Base-by-base conservation (phyloP, 2,797 vertebrate genomes). In the Sphaeramia orbicularis region DNA sequence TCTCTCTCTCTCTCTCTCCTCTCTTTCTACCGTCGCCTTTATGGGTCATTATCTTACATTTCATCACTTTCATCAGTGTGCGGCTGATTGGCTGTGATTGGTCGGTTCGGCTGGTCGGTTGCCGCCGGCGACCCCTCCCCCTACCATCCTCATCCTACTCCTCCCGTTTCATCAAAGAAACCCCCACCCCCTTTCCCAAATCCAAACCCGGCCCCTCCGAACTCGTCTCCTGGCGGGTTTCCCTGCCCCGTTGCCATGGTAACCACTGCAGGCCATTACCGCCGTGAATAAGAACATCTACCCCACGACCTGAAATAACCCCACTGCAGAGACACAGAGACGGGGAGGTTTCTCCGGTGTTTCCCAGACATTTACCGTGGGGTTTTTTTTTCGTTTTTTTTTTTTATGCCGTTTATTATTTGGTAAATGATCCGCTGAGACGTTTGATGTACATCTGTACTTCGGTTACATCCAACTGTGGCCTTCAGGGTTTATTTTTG, bases 281-380 rank as follows among this genome's bases (percentile, higher is more conserved):
- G 1, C 43, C 58, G 37, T 86, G 82, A 86, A 86, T 84, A 78
- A 82, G 74, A 84, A 70, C 79, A 84, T 66, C 77, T 71, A 58
- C 57, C 60, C 49, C 58, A 71, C 30, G 58, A 86, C 82, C 86
- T 74, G 48, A 52, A 81, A 52, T 78, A 78, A 86, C 84, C 84
- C 51, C 44, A 4, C 57, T 43, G 65, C 71, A 68, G 71, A 52
- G 15, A 41, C 9, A 47, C 0, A 18, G 47, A 10, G 15, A 19
- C 10, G 4, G 11, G 14, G n/a, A 32, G 16, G n/a, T n/a, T n/a
- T n/a, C n/a, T n/a, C n/a, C n/a, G n/a, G n/a, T n/a, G n/a, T n/a
- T n/a, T n/a, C n/a, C n/a, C n/a, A 30, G 2, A 10, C n/a, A 1
- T 7, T 19, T n/a, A n/a, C n/a, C n/a, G n/a, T n/a, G n/a, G n/a